phyloP scores from a whole-genome alignment of 92 coral and sea anemone genomes.

The Phymanthus crucifer region DNA sequence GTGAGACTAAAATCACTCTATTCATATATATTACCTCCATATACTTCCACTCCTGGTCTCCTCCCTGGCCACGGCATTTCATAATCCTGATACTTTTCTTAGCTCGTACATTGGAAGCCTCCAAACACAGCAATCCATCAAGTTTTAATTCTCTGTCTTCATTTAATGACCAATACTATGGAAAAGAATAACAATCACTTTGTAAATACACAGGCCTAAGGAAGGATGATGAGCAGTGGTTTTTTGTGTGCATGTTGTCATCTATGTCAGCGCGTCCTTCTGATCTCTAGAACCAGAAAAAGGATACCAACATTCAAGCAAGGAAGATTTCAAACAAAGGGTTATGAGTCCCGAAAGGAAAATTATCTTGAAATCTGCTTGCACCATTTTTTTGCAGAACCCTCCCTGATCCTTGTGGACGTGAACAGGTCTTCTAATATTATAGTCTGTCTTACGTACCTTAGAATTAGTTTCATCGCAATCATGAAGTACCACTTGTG shows the following conservation, averaged over 20 bases:
- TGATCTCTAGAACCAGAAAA: too few species aligned
- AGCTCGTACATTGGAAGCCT: conserved; percentile 51
- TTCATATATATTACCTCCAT: conserved; percentile 43
- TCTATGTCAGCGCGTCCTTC: too few species aligned
- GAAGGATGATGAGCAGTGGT: too few species aligned
- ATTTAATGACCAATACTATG: conserved; percentile 75
- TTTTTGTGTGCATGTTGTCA: too few species aligned
- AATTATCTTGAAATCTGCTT: too few species aligned
- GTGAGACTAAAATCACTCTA: too few species aligned
- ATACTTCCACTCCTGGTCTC: conserved; percentile 80
- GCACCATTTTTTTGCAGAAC: too few species aligned
- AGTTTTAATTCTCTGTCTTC: conserved; percentile 81
- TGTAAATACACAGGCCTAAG: neutral
- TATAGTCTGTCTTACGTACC: conserved; percentile 37
- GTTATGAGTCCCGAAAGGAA: too few species aligned
- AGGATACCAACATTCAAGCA: too few species aligned
- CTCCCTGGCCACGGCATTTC: conserved; percentile 87
- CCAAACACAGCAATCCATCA: conserved; percentile 72
- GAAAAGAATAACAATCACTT: neutral
- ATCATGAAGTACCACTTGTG: conserved; percentile 50
- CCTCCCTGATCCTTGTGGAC: too few species aligned
- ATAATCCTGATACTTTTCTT: conserved; percentile 45
- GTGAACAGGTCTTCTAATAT: too few species aligned
- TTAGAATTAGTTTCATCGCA: conserved; percentile 71
- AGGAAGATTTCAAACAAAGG: too few species aligned